phyloP scores from a whole-genome alignment of 1,140 invertebrate species.

The Belonocnema kinseyi region DNA sequence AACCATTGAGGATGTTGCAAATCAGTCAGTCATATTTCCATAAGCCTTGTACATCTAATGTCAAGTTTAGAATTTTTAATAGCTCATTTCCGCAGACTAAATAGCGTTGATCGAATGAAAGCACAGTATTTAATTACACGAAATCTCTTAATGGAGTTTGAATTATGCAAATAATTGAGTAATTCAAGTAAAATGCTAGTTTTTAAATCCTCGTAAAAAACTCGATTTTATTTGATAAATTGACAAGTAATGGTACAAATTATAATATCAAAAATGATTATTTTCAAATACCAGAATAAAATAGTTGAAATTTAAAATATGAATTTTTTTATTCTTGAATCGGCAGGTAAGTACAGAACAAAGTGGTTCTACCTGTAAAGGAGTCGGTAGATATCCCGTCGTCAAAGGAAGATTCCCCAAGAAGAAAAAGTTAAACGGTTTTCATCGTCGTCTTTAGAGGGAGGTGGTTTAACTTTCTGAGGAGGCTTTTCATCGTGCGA shows the following conservation, averaged over 20 bases:
- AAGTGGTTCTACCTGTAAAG: not conserved
- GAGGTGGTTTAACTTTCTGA: constrained; percentile 48
- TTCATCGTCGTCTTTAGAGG: constrained; percentile 49
- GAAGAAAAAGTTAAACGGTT: constrained; percentile 53
- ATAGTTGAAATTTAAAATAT: not conserved
- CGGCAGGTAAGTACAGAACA: constrained; percentile 9
- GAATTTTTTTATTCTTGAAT: not conserved
- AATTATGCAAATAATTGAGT: no score
- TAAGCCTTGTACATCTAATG: not conserved
- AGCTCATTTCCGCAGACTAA: no score
- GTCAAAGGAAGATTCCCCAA: constrained; percentile 44
- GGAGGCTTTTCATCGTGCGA: constrained; percentile 73
- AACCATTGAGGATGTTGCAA: constrained; percentile 19
- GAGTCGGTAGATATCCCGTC: not conserved
- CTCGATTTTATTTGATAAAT: no score
- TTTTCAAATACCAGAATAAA: not conserved
- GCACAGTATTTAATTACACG: no score
- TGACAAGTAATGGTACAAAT: no score
- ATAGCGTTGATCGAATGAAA: no score
- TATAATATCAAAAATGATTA: no score
- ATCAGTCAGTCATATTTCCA: constrained; percentile 21
- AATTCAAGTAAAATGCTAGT: no score
- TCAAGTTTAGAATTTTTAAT: constrained; percentile 12
- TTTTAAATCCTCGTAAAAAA: no score
- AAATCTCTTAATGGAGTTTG: no score